phyloP scores from a whole-genome alignment of 2,888 invertebrate species.

The Pachliopta kotzebuea region DNA sequence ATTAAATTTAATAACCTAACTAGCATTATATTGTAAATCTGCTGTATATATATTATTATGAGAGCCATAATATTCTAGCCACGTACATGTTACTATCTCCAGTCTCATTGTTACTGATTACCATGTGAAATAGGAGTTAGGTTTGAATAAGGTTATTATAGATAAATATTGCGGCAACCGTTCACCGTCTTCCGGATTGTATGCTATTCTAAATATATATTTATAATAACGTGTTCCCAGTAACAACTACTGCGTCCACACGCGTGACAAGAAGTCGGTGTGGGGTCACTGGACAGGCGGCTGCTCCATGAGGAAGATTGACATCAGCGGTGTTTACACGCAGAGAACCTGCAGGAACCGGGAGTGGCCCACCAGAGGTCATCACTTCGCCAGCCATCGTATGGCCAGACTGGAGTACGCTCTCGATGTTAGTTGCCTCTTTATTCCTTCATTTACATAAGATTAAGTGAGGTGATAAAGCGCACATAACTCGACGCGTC shows the following conservation, averaged over 20 bases:
- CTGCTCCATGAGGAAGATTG: conserved; percentile 61
- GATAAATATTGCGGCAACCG: not conserved
- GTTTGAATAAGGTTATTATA: not conserved
- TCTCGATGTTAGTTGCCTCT: conserved; percentile 37
- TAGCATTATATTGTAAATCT: no score
- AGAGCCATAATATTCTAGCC: no score
- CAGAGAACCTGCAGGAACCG: conserved; percentile 58
- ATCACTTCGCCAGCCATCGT: conserved; percentile 57
- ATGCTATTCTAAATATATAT: not conserved
- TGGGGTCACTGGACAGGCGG: conserved; percentile 66
- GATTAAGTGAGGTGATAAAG: not conserved
- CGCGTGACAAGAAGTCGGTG: conserved; percentile 34
- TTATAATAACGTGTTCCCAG: not conserved
- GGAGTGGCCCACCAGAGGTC: conserved; percentile 46
- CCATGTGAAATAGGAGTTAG: not conserved
- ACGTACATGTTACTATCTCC: no score
- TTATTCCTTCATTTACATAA: not conserved
- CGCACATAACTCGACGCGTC: not conserved
- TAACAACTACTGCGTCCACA: conserved; percentile 19
- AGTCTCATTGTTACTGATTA: no score
- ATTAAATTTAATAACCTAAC: no score
- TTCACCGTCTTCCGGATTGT: not conserved
- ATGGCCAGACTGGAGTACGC: conserved; percentile 57
- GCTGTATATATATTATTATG: no score
- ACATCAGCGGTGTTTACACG: conserved; percentile 58